Conservation (phyloP, 1,140 invertebrate genomes). For the Ceratina australensis region DNA sequence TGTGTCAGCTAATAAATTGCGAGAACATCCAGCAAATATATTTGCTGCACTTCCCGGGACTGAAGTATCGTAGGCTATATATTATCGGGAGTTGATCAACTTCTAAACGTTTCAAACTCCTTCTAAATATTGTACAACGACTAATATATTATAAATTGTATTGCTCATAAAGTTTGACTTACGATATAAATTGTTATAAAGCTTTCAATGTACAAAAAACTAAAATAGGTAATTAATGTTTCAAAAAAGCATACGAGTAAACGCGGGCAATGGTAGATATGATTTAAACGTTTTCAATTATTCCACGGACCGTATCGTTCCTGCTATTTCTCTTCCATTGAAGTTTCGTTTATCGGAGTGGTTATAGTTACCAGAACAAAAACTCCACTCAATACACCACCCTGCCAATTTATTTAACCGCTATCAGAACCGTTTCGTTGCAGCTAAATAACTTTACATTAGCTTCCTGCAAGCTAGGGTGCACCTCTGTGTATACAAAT, state of each 20-base stretch:
- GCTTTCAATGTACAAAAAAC: neutral
- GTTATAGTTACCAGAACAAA: conserved; percentile 38
- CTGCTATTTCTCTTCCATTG: conserved; percentile 36
- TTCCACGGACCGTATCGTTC: conserved; percentile 61
- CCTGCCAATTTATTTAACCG: conserved; percentile 19
- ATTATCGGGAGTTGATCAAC: neutral
- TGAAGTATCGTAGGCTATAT: too few species aligned
- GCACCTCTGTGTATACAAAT: too few species aligned
- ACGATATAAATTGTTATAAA: neutral
- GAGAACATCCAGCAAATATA: neutral
- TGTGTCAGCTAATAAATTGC: neutral
- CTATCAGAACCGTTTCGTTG: neutral
- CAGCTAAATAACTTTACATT: conserved; percentile 3
- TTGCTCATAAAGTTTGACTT: neutral
- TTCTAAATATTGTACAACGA: too few species aligned
- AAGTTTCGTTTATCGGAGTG: conserved; percentile 50
- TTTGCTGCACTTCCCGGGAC: neutral
- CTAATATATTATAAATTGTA: too few species aligned
- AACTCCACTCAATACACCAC: neutral
- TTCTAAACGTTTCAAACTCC: neutral
- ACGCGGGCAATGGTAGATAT: conserved; percentile 26
- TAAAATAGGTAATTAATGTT: neutral
- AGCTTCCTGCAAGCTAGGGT: neutral
- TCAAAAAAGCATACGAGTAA: neutral
- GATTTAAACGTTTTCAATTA: conserved; percentile 61